phyloP scores from a whole-genome alignment of 2,797 vertebrate species.

The Lepilemur septentrionalis region DNA sequence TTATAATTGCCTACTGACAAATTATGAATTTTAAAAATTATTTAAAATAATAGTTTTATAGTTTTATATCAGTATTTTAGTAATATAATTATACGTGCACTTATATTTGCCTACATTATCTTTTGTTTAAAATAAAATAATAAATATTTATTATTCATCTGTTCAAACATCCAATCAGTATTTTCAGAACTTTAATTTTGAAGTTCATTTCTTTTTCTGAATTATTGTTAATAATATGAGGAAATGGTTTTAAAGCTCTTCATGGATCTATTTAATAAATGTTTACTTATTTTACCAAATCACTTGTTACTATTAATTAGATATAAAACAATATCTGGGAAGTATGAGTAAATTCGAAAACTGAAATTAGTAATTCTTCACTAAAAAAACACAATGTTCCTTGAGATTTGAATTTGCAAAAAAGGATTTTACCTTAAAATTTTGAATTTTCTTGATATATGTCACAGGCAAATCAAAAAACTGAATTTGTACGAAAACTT shows the following conservation, averaged over 20 bases:
- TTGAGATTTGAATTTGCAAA: slow-evolving; percentile 67
- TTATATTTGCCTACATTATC: background rate
- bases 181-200: slow-evolving; percentile 53
- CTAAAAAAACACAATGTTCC: slow-evolving; percentile 59
- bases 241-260: slow-evolving; percentile 67
- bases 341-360: slow-evolving; percentile 74
- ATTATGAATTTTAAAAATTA: background rate
- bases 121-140: slow-evolving; percentile 26
- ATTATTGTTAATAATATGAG: slow-evolving; percentile 55
- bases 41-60: slow-evolving; percentile 3
- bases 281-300: slow-evolving; percentile 74
- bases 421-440: background rate
- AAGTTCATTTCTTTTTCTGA: slow-evolving; percentile 57
- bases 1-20: background rate
- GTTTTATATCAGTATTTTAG: background rate
- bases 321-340: slow-evolving; percentile 75
- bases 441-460: background rate
- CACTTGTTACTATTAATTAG: slow-evolving; percentile 70
- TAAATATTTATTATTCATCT: background rate
- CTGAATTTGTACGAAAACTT: background rate
- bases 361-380: slow-evolving; percentile 75
- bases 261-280: slow-evolving; percentile 66
- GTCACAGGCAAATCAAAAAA: background rate
- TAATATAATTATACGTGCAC: background rate
- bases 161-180: background rate